Percentiles rank a stretch among this genome's conserved stretches.
These are phyloP conservation scores for Globodera ellingtonae DNA, from an alignment of 1,140 invertebrate genomes.

Conservation along the genomic window DNA sequence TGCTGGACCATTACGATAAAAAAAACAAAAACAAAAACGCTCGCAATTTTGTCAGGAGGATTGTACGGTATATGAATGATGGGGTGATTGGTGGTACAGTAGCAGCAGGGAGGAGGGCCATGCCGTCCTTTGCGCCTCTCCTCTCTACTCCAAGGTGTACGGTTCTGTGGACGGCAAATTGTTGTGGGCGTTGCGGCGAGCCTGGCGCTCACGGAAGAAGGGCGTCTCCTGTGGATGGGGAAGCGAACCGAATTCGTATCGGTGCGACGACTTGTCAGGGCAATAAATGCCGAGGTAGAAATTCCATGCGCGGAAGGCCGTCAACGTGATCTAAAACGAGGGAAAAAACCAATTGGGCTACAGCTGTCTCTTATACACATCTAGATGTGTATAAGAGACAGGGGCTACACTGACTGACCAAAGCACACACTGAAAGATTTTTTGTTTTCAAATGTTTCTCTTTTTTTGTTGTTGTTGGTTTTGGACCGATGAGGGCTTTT, in stretches of 20 bases:
- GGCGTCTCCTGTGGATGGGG: constrained; percentile 38
- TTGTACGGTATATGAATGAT: neutral
- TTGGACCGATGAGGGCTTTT: too few species aligned
- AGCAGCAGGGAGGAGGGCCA: neutral
- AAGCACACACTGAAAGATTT: too few species aligned
- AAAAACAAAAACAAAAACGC: too few species aligned
- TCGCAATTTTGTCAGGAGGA: too few species aligned
- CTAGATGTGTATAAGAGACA: too few species aligned
- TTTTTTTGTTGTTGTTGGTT: too few species aligned
- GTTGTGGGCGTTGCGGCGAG: constrained; percentile 28
- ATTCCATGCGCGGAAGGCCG: constrained; percentile 25
- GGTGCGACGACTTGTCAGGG: constrained; percentile 40
- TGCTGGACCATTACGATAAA: too few species aligned
- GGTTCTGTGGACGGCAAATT: constrained; percentile 33
- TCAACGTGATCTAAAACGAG: neutral
- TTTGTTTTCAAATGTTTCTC: too few species aligned
- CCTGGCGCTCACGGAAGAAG: constrained; percentile 40
- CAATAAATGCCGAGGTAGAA: constrained; percentile 49
- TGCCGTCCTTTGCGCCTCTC: too few species aligned
- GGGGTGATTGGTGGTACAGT: constrained; percentile 9
- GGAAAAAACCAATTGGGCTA: constrained; percentile 6
- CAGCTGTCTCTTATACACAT: too few species aligned
- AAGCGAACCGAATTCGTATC: constrained; percentile 46
- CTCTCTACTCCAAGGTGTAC: constrained; percentile 35
- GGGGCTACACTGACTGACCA: neutral